Evolutionary conservation across 2,113 vertebrate species (phyloP).

Genomic region (Cyprinodon brontotheroides): DNA sequence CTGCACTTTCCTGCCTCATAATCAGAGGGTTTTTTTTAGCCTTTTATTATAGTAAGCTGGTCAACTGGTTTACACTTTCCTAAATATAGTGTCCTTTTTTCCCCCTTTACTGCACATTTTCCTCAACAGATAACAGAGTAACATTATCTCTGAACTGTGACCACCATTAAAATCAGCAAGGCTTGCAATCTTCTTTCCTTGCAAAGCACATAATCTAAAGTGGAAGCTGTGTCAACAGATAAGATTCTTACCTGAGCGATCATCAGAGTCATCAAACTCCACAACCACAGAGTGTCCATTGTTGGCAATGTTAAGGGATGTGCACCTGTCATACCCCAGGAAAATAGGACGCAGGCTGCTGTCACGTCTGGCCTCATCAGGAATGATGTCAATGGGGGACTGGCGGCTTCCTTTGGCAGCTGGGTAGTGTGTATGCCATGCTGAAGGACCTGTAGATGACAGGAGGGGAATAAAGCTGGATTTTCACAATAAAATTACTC

Average conservation of each 20-base stretch:
- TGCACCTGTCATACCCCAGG: slow-evolving; percentile 86
- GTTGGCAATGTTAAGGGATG: slow-evolving; percentile 88
- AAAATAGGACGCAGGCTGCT: slow-evolving; percentile 80
- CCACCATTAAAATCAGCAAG: not conserved
- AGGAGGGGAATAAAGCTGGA: not conserved
- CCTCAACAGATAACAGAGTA: slow-evolving; percentile 2
- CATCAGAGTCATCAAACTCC: slow-evolving; percentile 89
- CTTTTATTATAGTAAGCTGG: slow-evolving; percentile 52
- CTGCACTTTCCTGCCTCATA: slow-evolving; percentile 51
- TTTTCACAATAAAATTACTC: not conserved
- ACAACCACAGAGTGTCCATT: slow-evolving; percentile 94
- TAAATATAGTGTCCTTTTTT: slow-evolving; percentile 23
- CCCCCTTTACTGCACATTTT: slow-evolving; percentile 3
- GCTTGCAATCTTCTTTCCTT: not conserved
- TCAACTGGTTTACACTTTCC: slow-evolving; percentile 33
- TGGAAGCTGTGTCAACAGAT: not conserved
- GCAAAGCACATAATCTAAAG: not conserved
- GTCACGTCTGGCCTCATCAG: slow-evolving; percentile 84
- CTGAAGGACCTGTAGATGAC: slow-evolving; percentile 83
- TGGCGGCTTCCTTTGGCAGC: slow-evolving; percentile 88
- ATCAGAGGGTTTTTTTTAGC: slow-evolving; percentile 51
- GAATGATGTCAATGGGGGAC: slow-evolving; percentile 93
- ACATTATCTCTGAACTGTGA: slow-evolving; percentile 23
- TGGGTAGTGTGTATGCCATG: slow-evolving; percentile 89
- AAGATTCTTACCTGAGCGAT: slow-evolving; percentile 84